Base-by-base conservation (phyloP, 2,888 invertebrate species). In the Glaucopsyche alexis region DNA sequence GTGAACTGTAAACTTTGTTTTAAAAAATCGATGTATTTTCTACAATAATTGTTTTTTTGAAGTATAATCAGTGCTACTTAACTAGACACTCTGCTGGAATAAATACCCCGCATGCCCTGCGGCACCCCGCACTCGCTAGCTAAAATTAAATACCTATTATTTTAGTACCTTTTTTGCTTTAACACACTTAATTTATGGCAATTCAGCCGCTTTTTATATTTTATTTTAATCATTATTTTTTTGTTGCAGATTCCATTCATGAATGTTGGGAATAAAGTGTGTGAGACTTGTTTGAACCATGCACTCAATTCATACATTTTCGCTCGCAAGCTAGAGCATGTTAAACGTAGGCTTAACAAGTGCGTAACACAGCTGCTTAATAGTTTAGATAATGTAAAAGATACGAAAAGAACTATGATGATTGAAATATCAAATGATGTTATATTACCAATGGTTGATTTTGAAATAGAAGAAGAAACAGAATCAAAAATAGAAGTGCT, bases 241-340 rank as follows among this genome's bases (percentile, higher is more conserved):
- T 84, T 87, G 86, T 90, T 92, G 79, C 90, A 91, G 89, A 89
- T 84, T 73, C 77, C 81, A 73, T 79, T 82, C 76, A 84, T 83
- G 79, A 85, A 84, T 78, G 84, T 85, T 45, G 90, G 90, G 74
- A 85, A 85, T 75, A 91, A 90, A 85, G 87, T 93, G 80, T 93
- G 92, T 74, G 84, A 89, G 79, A 84, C 82, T 73, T 93, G 92
- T 79, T 80, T 90, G 75, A 84, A 87, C 73, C 83, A 84, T 75
- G 87, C 89, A 2, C 82, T 91, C 8, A 85, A 84, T 0, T 81
- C 89, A 8, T 91, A 90, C 72, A 79, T 89, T 52, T 91, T 92
- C 71, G 82, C 84, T 73, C 81, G 83, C 29, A 87, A 88, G 74
- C 83, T 83, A 7, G 80, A 82, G 19, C 86, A 86, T 64, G 82